Evolutionary conservation across 2,888 invertebrate species (phyloP), one percentile per base, ranked within the genome.

Genomic region (Apamea anceps): DNA sequence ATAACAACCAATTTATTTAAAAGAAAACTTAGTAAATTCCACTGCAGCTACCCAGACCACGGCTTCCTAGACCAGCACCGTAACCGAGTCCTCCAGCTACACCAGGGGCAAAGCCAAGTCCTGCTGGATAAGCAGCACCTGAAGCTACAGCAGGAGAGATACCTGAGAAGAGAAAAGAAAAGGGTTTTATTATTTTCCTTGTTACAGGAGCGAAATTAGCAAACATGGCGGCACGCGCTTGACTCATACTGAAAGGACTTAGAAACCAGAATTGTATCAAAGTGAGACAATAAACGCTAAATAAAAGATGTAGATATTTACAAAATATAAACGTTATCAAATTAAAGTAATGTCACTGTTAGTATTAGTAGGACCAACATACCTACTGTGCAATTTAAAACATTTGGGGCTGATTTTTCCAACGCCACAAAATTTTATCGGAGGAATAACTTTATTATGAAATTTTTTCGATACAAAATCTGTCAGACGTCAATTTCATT

Each of bases 1-100:
- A 84, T 84, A 84, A 84, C 83, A 76, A 72, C 0, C 7, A 68
- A 28, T 84, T 83, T 84, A 84, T 79, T 83, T 7, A 45, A 42
- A 48, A 51, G 0, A 37, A 3, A 70, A 80, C 3, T 84, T 80
- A 84, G 37, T 80, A 75, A 15, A 79, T 1, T 28, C 75, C 75
- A 15, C 37, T 65, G 21, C 80, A 79, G 10, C 75, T 57, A 2
- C 83, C 79, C 21, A 72, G n/a, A 8, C 79, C 79, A 13, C 83
- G 84, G 7, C 79, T 78, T 5, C 54, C 75, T 12, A 80, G 32
- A 54, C 88, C 76, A 51, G 83, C 67, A 0, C 68, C 72, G 0
- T 60, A 83, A 0, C 78, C 57, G 8, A 85, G 32, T 1, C 86
- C 71, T 15, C 68, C 80, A 72, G 80, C 67, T 18, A 51, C 15